A percentile compares a stretch with the other conserved stretches of the same genome.
Conservation (phyloP, 1,140 invertebrate genomes). For the Drosophila ironensis region DNA sequence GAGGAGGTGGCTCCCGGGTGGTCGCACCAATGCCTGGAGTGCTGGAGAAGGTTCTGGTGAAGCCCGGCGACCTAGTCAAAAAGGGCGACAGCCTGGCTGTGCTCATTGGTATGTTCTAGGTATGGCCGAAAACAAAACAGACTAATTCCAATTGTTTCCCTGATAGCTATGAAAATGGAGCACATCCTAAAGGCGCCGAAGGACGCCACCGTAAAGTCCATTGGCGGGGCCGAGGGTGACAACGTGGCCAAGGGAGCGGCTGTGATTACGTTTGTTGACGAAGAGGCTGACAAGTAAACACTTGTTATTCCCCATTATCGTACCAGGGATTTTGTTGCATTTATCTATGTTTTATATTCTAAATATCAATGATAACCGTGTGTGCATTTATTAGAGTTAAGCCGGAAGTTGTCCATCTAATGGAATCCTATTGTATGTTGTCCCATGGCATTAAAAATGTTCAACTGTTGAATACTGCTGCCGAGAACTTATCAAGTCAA, state of each 20-base stretch:
- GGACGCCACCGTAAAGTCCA: conserved; percentile 88
- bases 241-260: conserved; percentile 90
- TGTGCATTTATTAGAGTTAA: conserved; percentile 75
- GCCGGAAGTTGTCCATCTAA: conserved; percentile 49
- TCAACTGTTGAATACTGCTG: background rate
- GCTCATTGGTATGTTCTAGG: conserved; percentile 84
- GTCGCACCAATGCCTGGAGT: conserved; percentile 97
- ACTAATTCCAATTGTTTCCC: too few species aligned
- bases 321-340: conserved; percentile 61
- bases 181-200: conserved; percentile 92
- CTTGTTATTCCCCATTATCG: background rate
- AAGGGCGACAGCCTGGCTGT: conserved; percentile 90
- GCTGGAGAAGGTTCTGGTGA: conserved; percentile 94
- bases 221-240: conserved; percentile 90
- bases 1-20: conserved; percentile 48
- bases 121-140: background rate
- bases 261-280: conserved; percentile 84
- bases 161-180: conserved; percentile 99
- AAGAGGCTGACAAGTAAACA: conserved; percentile 44
- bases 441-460: conserved; percentile 45
- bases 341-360: too few species aligned
- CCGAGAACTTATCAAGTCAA: background rate
- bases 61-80: conserved; percentile 88
- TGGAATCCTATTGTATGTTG: conserved; percentile 39
- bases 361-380: conserved; percentile 27